Base-by-base conservation (phyloP, 2,113 vertebrate species). In the Galeopterus variegatus region DNA sequence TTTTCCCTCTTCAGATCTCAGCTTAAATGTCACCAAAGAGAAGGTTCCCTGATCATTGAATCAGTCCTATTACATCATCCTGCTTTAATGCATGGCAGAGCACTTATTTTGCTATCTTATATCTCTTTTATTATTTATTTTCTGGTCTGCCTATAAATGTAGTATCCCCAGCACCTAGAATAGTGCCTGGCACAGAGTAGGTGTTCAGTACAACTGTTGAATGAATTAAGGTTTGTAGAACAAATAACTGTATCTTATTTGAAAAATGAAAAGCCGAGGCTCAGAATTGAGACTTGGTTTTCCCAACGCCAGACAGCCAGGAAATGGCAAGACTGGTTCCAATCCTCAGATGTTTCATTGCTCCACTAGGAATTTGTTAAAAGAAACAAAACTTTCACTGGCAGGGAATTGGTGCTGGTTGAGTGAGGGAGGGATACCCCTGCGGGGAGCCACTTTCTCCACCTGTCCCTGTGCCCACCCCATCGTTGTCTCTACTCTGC, bases 1-100 rank as follows among this genome's bases (percentile, higher is more conserved):
- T 90, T 91, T 56, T 96, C 72, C 62, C n/a, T 93, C 82, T 95
- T 95, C 60, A 96, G 85, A 86, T 88, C 72, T 95, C 77, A 58
- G 28, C 52, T 90, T 96, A 88, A 79, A 93, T 73, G 56, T 75
- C 56, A 88, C 81, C 52, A 76, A 77, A 93, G 45, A 88, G 83
- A 88, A 92, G n/a, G 50, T 79, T 81, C 62, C 41, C 14, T 14
- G 12, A 50, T 67, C 67, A 88, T 24, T 3, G 15, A 81, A 9
- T 85, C 56, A 41, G 50, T 77, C 76, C 50, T 84, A 12, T 64
- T 50, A 69, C 21, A 70, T 95, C n/a, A 89, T 24, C 8, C 58
- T 70, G 62, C 62, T 93, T 79, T 79, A 36, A 65, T 69, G 50
- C 54, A 69, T n/a, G n/a, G 41, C 58, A 72, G n/a, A 76, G 50